A percentile compares a stretch with the other conserved stretches of the same genome.
phyloP scores from a whole-genome alignment of 2,113 vertebrate species.

The Suricata suricatta region DNA sequence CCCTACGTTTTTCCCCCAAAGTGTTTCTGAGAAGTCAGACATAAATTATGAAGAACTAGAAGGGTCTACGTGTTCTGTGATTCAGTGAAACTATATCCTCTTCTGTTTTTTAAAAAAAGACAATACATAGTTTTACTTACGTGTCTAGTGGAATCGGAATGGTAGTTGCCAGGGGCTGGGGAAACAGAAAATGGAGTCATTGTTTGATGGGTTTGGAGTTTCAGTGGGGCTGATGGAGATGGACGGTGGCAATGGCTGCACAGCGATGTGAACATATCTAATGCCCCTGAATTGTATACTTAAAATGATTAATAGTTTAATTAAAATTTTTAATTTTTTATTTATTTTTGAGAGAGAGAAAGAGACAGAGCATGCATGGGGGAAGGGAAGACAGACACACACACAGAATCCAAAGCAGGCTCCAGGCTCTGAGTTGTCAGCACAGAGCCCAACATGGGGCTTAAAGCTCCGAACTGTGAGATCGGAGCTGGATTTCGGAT shows the following conservation, averaged over 20 bases:
- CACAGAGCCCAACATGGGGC: neutral
- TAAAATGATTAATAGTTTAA: neutral
- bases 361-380: neutral
- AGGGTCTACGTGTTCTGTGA: neutral
- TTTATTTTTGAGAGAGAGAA: neutral
- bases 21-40: neutral
- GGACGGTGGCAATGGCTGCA: neutral
- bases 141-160: neutral
- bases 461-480: neutral
- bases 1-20: neutral
- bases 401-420: neutral
- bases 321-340: neutral
- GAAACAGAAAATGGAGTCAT: neutral
- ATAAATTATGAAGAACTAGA: neutral
- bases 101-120: neutral
- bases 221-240: neutral
- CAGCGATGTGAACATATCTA: neutral
- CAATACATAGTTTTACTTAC: neutral
- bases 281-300: neutral
- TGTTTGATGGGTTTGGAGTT: neutral
- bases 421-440: neutral
- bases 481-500: no score
- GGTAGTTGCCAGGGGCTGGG: neutral
- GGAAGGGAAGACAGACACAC: neutral
- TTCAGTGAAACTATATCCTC: neutral